Base-by-base conservation (phyloP, 2,888 invertebrate species). In the Epistrophe eligans region DNA sequence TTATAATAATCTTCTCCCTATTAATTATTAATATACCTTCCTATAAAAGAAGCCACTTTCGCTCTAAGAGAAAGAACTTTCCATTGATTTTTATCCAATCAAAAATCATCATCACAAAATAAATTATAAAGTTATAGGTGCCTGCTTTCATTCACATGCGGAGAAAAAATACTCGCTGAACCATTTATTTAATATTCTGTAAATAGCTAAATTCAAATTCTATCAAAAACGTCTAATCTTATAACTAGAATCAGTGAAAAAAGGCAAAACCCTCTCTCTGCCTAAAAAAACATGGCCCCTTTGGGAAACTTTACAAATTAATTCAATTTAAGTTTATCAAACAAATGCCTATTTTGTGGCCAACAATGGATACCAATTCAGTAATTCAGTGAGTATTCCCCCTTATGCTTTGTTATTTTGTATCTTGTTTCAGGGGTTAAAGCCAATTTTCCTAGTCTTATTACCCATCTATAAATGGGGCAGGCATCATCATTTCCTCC, bases 291-390 rank as follows among this genome's bases (percentile, higher is more conserved):
- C 60, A 55, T 50, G 17, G 40, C 71, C 83, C 83, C 79, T 62
- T 67, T 38, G 73, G 88, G 88, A 87, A 84, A 89, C 87, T 89
- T 88, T 88, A 88, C 90, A 92, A 92, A 93, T 93, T 90, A 91
- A 92, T 93, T 92, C 92, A 93, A 93, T 92, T 93, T 91, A 91
- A 91, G 91, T 92, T 92, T 91, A 91, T 90, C 89, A 90, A 91
- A 91, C 91, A 92, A 91, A 92, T 77, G 85, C 77, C 85, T 82
- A 73, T 82, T 79, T 79, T 82, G 82, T 60, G 82, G 77, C 32
- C 82, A 79, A 66, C 64, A 70, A 82, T 73, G 70, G 84, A 52
- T 55, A 55, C 67, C 64, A 72, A 57, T 62, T 70, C 67, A 43
- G 11, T 48, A 72, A 57, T 62, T 70, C 67, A 43, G 11, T 48